These are phyloP conservation scores for Phymanthus crucifer DNA, from an alignment of 92 coral and sea anemone genomes.

Conservation along the genomic window DNA sequence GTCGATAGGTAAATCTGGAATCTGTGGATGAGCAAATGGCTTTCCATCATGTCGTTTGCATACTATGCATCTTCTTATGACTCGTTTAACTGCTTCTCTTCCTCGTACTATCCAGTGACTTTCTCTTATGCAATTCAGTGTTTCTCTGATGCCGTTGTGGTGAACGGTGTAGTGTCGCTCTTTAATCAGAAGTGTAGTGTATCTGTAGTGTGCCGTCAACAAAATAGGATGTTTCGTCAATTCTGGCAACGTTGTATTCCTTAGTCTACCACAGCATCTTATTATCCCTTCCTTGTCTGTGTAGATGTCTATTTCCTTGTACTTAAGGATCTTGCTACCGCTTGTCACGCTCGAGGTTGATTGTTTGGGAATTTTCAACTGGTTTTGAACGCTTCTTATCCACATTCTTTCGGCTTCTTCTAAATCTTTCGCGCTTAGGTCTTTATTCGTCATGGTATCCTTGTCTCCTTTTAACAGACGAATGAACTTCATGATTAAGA, in stretches of 20 bases:
- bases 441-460: no score
- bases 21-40: slow-evolving; percentile 1
- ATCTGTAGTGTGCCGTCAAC: slow-evolving; percentile 15
- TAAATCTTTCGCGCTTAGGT: no score
- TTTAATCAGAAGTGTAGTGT: slow-evolving; percentile 18
- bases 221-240: slow-evolving; percentile 27
- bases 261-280: slow-evolving; percentile 27
- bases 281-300: not conserved
- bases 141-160: slow-evolving; percentile 43
- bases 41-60: slow-evolving; percentile 30
- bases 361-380: no score
- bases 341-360: no score
- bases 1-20: slow-evolving; percentile 19
- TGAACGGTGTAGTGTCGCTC: slow-evolving; percentile 20
- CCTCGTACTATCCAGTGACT: slow-evolving; percentile 35
- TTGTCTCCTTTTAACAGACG: no score
- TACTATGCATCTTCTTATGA: slow-evolving; percentile 21
- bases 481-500: no score
- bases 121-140: slow-evolving; percentile 32
- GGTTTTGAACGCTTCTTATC: no score
- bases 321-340: no score
- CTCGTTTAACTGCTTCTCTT: slow-evolving; percentile 27
- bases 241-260: slow-evolving; percentile 1
- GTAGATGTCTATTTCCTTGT: no score
- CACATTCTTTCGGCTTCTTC: no score